phyloP scores from a whole-genome alignment of 2,797 vertebrate genomes.

The Pipistrellus pipistrellus region DNA sequence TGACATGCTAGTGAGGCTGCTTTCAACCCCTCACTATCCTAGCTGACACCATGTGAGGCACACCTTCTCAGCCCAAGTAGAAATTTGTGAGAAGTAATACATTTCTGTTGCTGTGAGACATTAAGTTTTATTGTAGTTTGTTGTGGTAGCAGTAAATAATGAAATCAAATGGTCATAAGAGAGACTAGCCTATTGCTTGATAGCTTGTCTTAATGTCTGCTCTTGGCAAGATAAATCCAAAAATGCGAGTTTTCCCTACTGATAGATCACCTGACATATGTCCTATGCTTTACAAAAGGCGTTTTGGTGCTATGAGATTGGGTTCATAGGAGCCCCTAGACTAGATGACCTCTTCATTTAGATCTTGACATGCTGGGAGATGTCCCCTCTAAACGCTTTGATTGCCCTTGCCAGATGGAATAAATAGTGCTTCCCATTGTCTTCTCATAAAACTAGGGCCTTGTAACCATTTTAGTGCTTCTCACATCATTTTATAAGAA shows the following conservation, averaged over 20 bases:
- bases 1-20: neutral
- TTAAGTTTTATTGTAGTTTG: neutral
- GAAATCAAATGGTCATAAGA: neutral
- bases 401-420: neutral
- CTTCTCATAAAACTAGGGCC: conserved; percentile 9
- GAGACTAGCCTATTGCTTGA: neutral
- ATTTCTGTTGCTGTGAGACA: neutral
- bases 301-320: neutral
- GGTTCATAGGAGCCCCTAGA: neutral
- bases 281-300: neutral
- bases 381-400: neutral
- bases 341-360: neutral
- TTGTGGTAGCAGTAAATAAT: neutral
- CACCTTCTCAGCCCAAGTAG: neutral
- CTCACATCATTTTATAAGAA: neutral
- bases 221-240: conserved; percentile 1
- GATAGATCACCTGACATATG: neutral
- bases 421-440: neutral
- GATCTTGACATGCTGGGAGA: neutral
- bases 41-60: neutral
- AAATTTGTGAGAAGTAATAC: neutral
- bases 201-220: neutral
- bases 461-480: neutral
- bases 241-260: too few relatives aligned
- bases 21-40: neutral